Evolutionary conservation across 64 coral and sea anemone genomes (phyloP), one percentile per base, ranked within the genome.

Genomic region (Actinia tenebrosa): DNA sequence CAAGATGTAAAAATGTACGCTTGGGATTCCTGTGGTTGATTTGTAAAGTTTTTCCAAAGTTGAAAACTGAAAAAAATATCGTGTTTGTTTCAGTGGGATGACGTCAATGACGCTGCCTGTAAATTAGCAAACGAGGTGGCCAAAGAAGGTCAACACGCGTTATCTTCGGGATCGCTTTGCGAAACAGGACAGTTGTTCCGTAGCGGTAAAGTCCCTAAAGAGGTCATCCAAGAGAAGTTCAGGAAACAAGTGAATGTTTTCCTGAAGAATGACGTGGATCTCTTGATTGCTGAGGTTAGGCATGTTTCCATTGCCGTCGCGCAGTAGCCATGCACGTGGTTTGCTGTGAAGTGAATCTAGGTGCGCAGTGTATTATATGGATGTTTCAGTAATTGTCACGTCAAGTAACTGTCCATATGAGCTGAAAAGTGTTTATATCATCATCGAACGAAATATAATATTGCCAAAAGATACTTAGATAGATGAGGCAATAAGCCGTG

Each of bases 261-360:
- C 46, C 27, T 93, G 22, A 69, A 90, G 60, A 89, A 89, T 59
- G 88, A 69, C 26, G 88, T 72, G 22, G 88, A 93, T 61, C 79
- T 93, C 15, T 47, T 93, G 59, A 87, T 93, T 72, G 92, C 88
- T 60, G 92, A 93, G 92, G 92, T 93, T 44, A 64, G 16, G 9
- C 45, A 79, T 61, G 15, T 16, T 15, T 61, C 4, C 15, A 5
- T 50, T 20, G 14, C 10, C 19, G 22, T 69, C 16, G 11, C 13
- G 37, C 23, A 61, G 50, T 13, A 16, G 58, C 58, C 58, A 60
- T 7, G 58, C 58, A 37, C 30, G 30, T 37, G 30, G 58, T 60
- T 60, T 18, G 13, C 17, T 64, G 19, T 11, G 2, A 64, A 22
- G 30, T 22, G 62, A 22, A n/a, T n/a, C 3, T n/a, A 5, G 17